A percentile compares a stretch with the other conserved stretches of the same genome.
Conservation (phyloP, 2,113 vertebrate species). For the Stigmatopora argus region DNA sequence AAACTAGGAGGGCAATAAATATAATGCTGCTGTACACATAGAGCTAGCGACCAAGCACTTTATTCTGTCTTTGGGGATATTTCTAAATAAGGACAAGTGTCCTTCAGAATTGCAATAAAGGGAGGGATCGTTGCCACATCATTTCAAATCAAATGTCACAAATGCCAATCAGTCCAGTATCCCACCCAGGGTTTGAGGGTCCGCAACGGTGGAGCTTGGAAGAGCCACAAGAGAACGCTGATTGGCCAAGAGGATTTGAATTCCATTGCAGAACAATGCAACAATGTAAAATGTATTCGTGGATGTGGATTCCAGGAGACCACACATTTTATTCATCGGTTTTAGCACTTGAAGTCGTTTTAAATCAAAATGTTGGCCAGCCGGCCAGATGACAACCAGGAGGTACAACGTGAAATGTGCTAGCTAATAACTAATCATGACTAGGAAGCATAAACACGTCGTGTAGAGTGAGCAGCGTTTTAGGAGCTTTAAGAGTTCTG, state of each 20-base stretch:
- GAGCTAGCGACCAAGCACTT: background rate
- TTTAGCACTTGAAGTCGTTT: too few species aligned
- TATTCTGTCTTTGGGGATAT: slow-evolving; percentile 15
- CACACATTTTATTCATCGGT: too few species aligned
- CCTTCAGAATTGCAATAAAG: slow-evolving; percentile 6
- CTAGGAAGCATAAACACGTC: background rate
- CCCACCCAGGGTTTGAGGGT: too few species aligned
- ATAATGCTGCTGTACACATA: background rate
- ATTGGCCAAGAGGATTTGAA: slow-evolving; percentile 9
- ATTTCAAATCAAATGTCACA: slow-evolving; percentile 14
- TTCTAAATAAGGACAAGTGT: slow-evolving; percentile 1
- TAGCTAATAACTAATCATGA: background rate
- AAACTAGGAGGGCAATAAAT: slow-evolving; percentile 6
- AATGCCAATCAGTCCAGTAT: too few species aligned
- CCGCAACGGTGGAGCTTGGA: background rate
- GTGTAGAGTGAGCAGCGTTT: background rate
- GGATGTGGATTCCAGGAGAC: too few species aligned
- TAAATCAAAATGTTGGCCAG: background rate
- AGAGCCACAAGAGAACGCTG: background rate
- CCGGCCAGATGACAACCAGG: background rate
- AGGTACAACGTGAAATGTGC: background rate
- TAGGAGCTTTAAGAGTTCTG: background rate
- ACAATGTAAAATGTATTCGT: background rate
- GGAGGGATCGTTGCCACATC: slow-evolving; percentile 13
- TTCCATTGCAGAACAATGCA: background rate